These are phyloP conservation scores for Electrophaes corylata DNA, from an alignment of 2,888 invertebrate genomes.

Conservation along the genomic window DNA sequence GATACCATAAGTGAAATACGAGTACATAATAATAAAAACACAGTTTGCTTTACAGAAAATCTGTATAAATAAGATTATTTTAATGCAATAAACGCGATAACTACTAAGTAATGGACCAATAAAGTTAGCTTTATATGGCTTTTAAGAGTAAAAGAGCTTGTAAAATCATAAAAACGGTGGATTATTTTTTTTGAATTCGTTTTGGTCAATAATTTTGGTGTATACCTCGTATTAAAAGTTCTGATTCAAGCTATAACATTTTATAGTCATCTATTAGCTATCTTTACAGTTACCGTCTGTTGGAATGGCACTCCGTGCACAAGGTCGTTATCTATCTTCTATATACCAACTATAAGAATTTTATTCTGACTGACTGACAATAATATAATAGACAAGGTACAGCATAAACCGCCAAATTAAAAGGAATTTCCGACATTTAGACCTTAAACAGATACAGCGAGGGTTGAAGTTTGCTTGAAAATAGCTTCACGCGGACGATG, in stretches of 20 bases:
- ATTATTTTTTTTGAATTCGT: slow-evolving; percentile 47
- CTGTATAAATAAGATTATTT: slow-evolving; percentile 47
- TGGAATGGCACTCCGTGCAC: slow-evolving; percentile 7
- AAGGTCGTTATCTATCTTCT: background rate
- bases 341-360: too few relatives aligned
- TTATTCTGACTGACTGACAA: too few relatives aligned
- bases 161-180: slow-evolving; percentile 47
- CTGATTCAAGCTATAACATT: slow-evolving; percentile 35
- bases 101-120: slow-evolving; percentile 52
- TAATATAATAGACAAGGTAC: too few relatives aligned
- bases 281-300: slow-evolving; percentile 12
- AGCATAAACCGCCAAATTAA: too few relatives aligned
- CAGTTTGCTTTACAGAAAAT: slow-evolving; percentile 35
- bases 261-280: slow-evolving; percentile 31
- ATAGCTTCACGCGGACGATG: too few relatives aligned
- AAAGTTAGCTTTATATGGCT: slow-evolving; percentile 50
- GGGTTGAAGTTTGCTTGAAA: too few relatives aligned
- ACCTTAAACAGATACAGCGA: too few relatives aligned
- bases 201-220: slow-evolving; percentile 47
- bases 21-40: slow-evolving; percentile 20
- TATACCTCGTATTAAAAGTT: slow-evolving; percentile 32
- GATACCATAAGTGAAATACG: slow-evolving; percentile 34
- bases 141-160: slow-evolving; percentile 44
- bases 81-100: slow-evolving; percentile 48
- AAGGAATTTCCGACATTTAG: too few relatives aligned